A percentile compares a stretch with the other conserved stretches of the same genome.
Evolutionary conservation across 2,797 vertebrate genomes (phyloP).

Genomic region (Pelochelys cantorii): DNA sequence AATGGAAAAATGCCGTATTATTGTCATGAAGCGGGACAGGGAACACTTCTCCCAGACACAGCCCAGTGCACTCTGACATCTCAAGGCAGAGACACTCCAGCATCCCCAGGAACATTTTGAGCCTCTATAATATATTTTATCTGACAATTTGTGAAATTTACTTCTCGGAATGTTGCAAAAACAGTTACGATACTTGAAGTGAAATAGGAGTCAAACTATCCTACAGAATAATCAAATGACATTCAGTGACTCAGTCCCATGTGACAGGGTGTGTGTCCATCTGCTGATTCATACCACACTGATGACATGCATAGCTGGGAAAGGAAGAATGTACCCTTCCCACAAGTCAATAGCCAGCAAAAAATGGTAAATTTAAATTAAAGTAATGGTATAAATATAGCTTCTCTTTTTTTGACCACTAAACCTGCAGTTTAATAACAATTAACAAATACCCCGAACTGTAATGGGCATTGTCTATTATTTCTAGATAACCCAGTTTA

Average conservation of each 20-base stretch:
- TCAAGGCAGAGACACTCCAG: neutral
- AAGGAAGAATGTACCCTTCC: neutral
- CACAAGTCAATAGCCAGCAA: neutral
- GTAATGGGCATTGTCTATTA: neutral
- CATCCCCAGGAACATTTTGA: neutral
- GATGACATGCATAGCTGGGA: neutral
- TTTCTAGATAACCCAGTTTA: neutral
- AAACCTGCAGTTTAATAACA: neutral
- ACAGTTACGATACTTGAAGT: neutral
- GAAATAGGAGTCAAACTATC: conserved; percentile 26
- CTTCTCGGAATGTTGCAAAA: neutral
- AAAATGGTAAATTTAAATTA: neutral
- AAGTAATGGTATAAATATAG: neutral
- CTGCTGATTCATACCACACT: neutral
- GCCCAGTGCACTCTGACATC: neutral
- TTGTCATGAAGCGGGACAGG: neutral
- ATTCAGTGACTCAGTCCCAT: conserved; percentile 9
- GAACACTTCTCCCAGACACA: neutral
- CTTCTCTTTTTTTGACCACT: neutral
- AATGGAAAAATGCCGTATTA: neutral
- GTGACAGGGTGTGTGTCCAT: conserved; percentile 8
- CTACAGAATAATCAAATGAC: conserved; percentile 40
- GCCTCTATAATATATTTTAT: neutral
- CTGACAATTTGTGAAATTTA: conserved; percentile 11
- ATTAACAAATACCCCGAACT: neutral